Evolutionary conservation across 2,888 invertebrate species (phyloP).

Genomic region (Ormyrus rosae): DNA sequence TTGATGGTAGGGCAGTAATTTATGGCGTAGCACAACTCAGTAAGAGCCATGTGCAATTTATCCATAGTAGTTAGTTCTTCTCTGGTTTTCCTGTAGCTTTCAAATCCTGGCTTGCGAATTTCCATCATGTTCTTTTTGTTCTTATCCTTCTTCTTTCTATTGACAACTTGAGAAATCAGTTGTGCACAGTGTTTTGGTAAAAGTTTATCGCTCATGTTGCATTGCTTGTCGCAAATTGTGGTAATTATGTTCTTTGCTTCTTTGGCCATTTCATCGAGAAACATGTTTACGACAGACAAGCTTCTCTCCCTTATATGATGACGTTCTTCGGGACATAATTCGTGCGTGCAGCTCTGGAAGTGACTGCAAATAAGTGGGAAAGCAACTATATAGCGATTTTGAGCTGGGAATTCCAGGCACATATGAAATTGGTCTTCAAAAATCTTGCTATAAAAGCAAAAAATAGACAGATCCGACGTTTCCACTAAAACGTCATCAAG

Average conservation of each 20-base stretch:
- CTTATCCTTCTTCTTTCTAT: conserved; percentile 94
- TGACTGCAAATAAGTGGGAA: conserved; percentile 99
- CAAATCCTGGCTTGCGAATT: conserved; percentile 94
- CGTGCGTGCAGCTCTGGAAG: conserved; percentile 98
- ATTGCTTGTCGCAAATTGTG: conserved; percentile 98
- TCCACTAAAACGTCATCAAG: conserved; percentile 97
- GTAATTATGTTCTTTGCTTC: conserved; percentile 99
- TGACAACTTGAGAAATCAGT: conserved; percentile 90
- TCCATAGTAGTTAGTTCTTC: conserved; percentile 99
- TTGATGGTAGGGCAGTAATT: conserved; percentile 97
- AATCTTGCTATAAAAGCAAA: conserved; percentile 97
- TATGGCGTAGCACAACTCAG: conserved; percentile 97
- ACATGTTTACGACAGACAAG: conserved; percentile 96
- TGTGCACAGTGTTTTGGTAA: conserved; percentile 97
- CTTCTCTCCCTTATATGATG: conserved; percentile 97
- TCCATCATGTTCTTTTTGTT: conserved; percentile 92
- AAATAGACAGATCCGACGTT: conserved; percentile 97
- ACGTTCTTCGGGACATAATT: conserved; percentile 98
- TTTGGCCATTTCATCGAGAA: conserved; percentile 98
- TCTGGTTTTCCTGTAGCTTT: conserved; percentile 96
- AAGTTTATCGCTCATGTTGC: conserved; percentile 95
- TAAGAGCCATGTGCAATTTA: conserved; percentile 98
- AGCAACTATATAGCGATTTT: conserved; percentile 97
- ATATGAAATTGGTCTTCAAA: conserved; percentile 99
- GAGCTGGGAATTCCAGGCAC: conserved; percentile 99